Evolutionary conservation across 2,888 invertebrate genomes (phyloP).

Genomic region (Eristalis pertinax): DNA sequence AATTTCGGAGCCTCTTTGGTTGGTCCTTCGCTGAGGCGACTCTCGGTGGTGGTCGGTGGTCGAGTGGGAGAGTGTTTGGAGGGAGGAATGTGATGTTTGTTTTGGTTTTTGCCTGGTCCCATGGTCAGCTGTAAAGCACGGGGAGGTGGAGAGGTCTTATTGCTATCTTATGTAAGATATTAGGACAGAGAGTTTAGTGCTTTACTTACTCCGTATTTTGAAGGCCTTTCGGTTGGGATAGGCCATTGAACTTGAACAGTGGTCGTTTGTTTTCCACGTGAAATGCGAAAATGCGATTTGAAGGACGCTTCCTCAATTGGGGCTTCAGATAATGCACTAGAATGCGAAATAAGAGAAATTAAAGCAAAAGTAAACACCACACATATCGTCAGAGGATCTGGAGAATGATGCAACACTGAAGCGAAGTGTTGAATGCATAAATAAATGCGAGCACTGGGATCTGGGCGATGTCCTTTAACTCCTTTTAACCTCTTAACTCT

Average conservation of each 20-base stretch:
- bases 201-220: background rate
- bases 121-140: background rate
- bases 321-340: too few species aligned
- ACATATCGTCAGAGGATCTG: too few species aligned
- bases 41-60: background rate
- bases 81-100: background rate
- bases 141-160: background rate
- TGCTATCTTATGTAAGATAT: background rate
- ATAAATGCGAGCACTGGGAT: too few species aligned
- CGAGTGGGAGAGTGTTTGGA: background rate
- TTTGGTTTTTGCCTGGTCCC: background rate
- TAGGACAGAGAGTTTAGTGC: background rate
- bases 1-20: constrained; percentile 33
- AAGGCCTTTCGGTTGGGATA: background rate
- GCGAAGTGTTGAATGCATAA: too few species aligned
- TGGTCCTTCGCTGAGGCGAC: constrained; percentile 11
- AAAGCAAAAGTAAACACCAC: too few species aligned
- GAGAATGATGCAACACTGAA: too few species aligned
- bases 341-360: too few species aligned
- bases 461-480: too few species aligned
- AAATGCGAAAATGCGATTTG: background rate
- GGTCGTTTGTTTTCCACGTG: background rate
- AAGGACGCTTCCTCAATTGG: background rate
- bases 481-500: too few species aligned
- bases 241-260: background rate